Conservation (phyloP, 2,113 vertebrate species). For the Pterocles gutturalis region DNA sequence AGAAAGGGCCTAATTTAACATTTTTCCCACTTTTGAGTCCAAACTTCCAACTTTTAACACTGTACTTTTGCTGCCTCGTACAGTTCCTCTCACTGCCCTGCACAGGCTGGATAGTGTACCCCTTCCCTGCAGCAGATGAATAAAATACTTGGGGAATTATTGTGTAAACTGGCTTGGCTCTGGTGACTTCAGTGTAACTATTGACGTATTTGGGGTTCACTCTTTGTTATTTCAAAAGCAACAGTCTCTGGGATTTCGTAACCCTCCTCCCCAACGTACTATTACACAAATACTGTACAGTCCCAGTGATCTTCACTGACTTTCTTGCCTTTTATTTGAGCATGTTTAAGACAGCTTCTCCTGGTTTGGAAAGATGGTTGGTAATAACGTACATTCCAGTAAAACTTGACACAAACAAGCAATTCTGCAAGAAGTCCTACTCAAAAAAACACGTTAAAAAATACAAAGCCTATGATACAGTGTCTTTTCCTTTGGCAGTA, state of each 20-base stretch:
- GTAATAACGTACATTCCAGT: not conserved
- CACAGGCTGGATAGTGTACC: not conserved
- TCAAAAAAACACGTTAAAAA: not conserved
- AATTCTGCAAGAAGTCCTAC: constrained; percentile 26
- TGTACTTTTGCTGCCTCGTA: not conserved
- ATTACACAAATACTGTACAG: not conserved
- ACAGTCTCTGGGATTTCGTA: not conserved
- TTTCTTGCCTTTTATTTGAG: not conserved
- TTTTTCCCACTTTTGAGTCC: not conserved
- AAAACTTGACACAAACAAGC: constrained; percentile 5
- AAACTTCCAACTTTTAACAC: not conserved
- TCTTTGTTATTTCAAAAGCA: not conserved
- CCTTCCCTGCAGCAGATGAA: not conserved
- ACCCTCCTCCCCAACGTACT: not conserved
- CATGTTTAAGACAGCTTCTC: not conserved
- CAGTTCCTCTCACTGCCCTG: not conserved
- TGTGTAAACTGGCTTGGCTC: not conserved
- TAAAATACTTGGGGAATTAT: not conserved
- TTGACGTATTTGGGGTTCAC: not conserved
- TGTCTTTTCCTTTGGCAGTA: constrained; percentile 29
- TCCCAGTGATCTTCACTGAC: not conserved
- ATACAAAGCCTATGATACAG: not conserved
- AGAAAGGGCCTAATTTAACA: not conserved
- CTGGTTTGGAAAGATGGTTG: not conserved
- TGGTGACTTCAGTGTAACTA: not conserved